phyloP scores from a whole-genome alignment of 2,113 vertebrate genomes.

The Petaurus breviceps region DNA sequence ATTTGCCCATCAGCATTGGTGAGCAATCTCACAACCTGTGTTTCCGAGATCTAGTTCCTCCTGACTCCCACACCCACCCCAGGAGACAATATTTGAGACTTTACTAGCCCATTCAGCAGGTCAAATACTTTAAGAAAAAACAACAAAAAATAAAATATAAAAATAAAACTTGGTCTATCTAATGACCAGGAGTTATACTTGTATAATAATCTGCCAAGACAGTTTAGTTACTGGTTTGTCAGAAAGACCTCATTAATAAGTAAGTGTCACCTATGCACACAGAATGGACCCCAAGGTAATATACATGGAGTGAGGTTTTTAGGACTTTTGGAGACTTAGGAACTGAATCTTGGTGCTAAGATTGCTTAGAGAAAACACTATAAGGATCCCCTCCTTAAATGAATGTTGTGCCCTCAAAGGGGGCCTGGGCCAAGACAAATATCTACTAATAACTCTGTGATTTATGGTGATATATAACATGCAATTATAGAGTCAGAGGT shows the following conservation, averaged over 20 bases:
- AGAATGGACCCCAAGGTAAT: neutral
- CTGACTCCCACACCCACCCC: neutral
- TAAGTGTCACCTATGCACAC: neutral
- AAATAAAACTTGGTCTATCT: constrained; percentile 7
- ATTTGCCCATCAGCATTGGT: neutral
- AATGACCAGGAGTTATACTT: neutral
- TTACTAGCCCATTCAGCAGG: neutral
- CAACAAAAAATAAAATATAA: constrained; percentile 26
- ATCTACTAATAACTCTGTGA: neutral
- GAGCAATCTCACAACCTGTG: neutral
- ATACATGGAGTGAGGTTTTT: neutral
- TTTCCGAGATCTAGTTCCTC: neutral
- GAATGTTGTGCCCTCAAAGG: neutral
- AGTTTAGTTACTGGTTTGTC: neutral
- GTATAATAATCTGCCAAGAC: neutral
- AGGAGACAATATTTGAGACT: neutral
- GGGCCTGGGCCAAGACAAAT: neutral
- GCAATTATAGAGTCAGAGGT: neutral
- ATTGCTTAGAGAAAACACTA: neutral
- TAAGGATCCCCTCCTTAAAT: neutral
- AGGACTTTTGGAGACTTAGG: neutral
- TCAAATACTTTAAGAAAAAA: neutral
- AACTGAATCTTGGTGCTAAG: neutral
- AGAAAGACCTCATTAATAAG: neutral
- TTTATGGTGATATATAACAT: neutral